Evolutionary conservation across 2,113 vertebrate genomes (phyloP).

Genomic region (Merops nubicus): DNA sequence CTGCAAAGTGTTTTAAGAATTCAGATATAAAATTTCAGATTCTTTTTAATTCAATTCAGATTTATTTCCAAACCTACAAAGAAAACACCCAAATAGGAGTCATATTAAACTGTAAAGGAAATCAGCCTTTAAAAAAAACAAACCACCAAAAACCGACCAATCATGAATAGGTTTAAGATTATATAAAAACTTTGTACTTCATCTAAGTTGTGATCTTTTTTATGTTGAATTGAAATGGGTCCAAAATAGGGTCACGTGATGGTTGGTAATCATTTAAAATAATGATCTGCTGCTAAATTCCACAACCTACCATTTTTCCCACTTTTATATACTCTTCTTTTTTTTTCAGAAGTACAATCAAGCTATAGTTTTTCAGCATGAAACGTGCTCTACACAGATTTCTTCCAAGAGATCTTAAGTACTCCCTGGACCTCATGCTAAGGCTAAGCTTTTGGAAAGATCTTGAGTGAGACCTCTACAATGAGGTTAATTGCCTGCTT

Average conservation of each 20-base stretch:
- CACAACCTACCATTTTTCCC: neutral
- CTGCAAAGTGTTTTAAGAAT: constrained; percentile 13
- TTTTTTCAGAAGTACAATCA: neutral
- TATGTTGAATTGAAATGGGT: neutral
- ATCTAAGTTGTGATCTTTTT: neutral
- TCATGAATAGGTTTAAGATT: neutral
- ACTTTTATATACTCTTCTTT: neutral
- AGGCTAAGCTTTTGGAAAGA: neutral
- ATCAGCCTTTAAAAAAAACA: neutral
- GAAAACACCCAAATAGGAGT: neutral
- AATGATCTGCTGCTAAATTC: neutral
- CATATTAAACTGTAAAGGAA: constrained; percentile 17
- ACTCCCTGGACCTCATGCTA: neutral
- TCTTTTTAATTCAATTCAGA: neutral
- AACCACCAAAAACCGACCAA: neutral
- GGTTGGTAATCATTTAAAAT: neutral
- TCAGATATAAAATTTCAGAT: constrained; percentile 14
- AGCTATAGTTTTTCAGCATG: neutral
- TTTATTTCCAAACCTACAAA: constrained; percentile 11
- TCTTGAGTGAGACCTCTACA: neutral
- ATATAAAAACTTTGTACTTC: neutral
- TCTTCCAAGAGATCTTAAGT: neutral
- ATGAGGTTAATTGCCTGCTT: neutral
- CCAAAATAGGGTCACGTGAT: neutral
- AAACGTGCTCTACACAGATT: neutral